Evolutionary conservation across 1,140 invertebrate species (phyloP).

Genomic region (Drosophila mojavensis): DNA sequence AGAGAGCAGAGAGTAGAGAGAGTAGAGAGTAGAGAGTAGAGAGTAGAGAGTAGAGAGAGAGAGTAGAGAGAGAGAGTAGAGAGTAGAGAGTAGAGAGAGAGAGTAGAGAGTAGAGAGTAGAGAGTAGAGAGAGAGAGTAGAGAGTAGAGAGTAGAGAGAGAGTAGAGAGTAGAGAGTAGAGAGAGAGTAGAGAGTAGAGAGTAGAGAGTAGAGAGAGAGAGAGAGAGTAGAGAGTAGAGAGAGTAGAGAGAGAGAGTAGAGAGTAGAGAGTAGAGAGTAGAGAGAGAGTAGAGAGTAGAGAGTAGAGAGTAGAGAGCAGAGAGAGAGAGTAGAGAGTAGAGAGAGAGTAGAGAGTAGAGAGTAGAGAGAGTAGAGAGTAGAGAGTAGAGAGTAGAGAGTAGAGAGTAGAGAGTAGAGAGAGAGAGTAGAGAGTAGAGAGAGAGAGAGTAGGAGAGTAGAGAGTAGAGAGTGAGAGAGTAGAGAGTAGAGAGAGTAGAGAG

Average conservation of each 20-base stretch:
- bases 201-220: not conserved
- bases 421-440: not conserved
- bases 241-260: too few species aligned
- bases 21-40: not conserved
- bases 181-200: not conserved
- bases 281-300: not conserved
- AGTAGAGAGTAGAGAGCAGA: not conserved
- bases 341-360: not conserved
- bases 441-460: too few species aligned
- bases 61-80: not conserved
- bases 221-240: not conserved
- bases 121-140: not conserved
- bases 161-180: not conserved
- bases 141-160: not conserved
- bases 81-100: not conserved
- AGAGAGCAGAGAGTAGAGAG: not conserved
- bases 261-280: not conserved
- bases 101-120: not conserved
- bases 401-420: not conserved
- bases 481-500: not conserved
- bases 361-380: not conserved
- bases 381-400: not conserved
- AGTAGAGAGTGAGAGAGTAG: not conserved
- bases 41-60: not conserved
- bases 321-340: not conserved